These are phyloP conservation scores for Carettochelys insculpta DNA, from an alignment of 2,113 vertebrate genomes.

Conservation along the genomic window DNA sequence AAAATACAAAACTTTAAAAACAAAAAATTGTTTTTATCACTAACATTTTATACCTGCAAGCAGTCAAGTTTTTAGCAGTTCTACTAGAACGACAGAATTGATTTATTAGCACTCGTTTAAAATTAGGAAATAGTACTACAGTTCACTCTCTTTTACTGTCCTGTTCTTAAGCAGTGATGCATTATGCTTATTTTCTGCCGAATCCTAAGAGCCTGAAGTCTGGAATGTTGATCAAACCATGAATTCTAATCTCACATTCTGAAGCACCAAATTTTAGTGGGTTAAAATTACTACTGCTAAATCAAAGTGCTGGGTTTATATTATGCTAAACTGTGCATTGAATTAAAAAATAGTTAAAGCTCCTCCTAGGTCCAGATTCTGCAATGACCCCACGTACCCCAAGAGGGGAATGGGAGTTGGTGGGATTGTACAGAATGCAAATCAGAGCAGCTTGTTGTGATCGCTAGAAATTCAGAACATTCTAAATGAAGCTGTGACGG, in stretches of 20 bases:
- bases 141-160: accelerated
- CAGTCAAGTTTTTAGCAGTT: not conserved
- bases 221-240: not conserved
- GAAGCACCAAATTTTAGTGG: accelerated
- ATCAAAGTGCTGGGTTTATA: not conserved
- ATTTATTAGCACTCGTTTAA: not conserved
- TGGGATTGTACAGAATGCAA: constrained; percentile 36
- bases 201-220: not conserved
- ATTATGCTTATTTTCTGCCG: not conserved
- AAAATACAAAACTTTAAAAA: not conserved
- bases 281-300: not conserved
- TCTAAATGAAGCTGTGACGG: constrained; percentile 35
- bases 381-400: not conserved
- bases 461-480: not conserved
- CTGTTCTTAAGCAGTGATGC: accelerated
- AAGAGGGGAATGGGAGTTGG: not conserved
- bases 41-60: not conserved
- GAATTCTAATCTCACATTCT: not conserved
- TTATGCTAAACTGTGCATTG: not conserved
- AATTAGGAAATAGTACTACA: accelerated
- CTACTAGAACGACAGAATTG: not conserved
- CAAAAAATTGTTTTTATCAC: constrained; percentile 4
- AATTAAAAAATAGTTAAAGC: not conserved
- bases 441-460: not conserved
- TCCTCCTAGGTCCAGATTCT: not conserved